Evolutionary conservation across 2,113 vertebrate genomes (phyloP), one percentile per base, ranked within the genome.

Genomic region (Oplegnathus fasciatus): DNA sequence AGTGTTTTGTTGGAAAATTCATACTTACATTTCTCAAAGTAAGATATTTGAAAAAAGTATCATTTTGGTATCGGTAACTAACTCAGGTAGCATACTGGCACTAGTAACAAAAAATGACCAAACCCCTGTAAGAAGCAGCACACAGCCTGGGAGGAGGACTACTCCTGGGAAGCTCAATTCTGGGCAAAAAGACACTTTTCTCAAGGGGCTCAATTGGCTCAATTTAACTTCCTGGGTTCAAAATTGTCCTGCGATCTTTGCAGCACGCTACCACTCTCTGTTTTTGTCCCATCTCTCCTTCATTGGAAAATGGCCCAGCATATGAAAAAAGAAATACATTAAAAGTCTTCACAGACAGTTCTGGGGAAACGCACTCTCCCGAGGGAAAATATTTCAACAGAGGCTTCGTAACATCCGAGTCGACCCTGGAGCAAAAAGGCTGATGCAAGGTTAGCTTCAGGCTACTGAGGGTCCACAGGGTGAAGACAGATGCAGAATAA

Each of bases 391-490:
- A 40, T 73, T 79, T 78, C 58, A 67, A 32, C 50, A 8, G 64
- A 77, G 81, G 68, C 75, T 57, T 75, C 48, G 20, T 40, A 74
- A 58, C 72, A 57, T 75, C 57, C 2, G 5, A 74, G 83, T 42
- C 6, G 10, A 83, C 70, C 90, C 61, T 15, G 80, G 69, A 73
- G 88, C 46, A 42, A 88, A 69, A 79, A 83, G 50, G 28, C 84
- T 81, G 74, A 78, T 62, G 77, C 73, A 73, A 72, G 88, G 76
- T 86, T 54, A 78, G 57, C 86, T 79, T 20, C 69, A n/a, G 85
- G 86, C 66, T 70, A 62, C 9, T 0, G 17, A 13, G 58, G 77
- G 57, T 78, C 83, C 64, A 30, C 44, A 28, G 58, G 82, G 84
- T 15, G 5, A 78, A 54, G 48, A 79, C 82, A 6, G 30, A n/a